Evolutionary conservation across 92 coral and sea anemone species (phyloP).

Genomic region (Epizoanthus scotinus): DNA sequence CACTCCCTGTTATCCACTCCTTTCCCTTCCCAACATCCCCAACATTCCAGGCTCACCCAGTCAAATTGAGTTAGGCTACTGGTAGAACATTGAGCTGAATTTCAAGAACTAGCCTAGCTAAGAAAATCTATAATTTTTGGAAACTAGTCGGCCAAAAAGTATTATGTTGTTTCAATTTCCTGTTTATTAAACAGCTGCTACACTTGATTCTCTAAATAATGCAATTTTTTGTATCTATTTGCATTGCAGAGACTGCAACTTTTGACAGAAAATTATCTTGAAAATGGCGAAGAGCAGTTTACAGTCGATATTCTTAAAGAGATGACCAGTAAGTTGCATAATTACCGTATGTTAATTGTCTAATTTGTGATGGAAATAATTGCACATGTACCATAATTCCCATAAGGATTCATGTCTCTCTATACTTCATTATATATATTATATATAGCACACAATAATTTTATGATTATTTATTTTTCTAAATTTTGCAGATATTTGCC

Average conservation of each 20-base stretch:
- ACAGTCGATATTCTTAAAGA: conserved; percentile 95
- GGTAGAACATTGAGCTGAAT: no score
- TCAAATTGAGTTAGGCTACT: no score
- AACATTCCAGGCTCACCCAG: no score
- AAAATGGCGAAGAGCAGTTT: conserved; percentile 92
- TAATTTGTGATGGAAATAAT: not conserved
- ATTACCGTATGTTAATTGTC: not conserved
- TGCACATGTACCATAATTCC: no score
- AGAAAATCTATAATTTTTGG: no score
- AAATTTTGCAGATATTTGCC: conserved; percentile 85
- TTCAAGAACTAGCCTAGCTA: no score
- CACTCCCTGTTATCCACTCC: no score
- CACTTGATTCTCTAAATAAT: not conserved
- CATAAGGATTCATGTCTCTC: not conserved
- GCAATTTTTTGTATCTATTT: not conserved
- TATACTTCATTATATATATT: not conserved
- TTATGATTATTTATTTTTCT: not conserved
- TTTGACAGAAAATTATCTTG: conserved; percentile 88
- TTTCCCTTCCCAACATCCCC: no score
- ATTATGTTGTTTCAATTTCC: no score
- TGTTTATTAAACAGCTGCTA: no score
- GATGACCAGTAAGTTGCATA: conserved; percentile 82
- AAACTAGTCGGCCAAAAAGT: no score
- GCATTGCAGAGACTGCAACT: conserved; percentile 77
- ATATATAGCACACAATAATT: not conserved